A percentile compares a stretch with the other conserved stretches of the same genome.
Evolutionary conservation across 2,797 vertebrate genomes (phyloP).

Genomic region (Enteromius afrohamiltoni): DNA sequence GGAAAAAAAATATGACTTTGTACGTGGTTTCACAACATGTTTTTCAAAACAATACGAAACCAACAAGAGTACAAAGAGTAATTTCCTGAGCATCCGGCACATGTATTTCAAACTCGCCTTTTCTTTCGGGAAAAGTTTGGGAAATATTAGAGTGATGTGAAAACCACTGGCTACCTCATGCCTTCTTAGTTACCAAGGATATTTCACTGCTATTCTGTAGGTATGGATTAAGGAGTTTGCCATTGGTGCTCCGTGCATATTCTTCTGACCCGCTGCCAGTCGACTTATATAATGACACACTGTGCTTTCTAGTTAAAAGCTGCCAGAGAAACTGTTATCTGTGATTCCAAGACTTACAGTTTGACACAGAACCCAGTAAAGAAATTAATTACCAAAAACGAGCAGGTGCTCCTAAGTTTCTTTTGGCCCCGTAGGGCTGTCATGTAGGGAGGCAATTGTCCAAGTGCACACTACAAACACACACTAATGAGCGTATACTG

Average conservation of each 20-base stretch:
- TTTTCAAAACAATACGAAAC: not conserved
- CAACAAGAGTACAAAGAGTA: not conserved
- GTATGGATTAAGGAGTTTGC: slow-evolving; percentile 19
- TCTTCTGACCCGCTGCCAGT: slow-evolving; percentile 14
- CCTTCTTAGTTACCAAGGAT: not conserved
- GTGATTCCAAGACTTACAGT: slow-evolving; percentile 19
- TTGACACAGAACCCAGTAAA: slow-evolving; percentile 24
- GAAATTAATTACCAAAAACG: slow-evolving; percentile 14
- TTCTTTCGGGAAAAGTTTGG: not conserved
- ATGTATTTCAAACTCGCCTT: not conserved
- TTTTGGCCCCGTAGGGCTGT: slow-evolving; percentile 7
- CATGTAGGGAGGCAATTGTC: slow-evolving; percentile 19
- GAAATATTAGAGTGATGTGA: slow-evolving; percentile 10
- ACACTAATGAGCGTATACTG: not conserved
- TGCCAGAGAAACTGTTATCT: slow-evolving; percentile 20
- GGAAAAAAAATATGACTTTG: not conserved
- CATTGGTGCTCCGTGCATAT: not conserved
- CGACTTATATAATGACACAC: not conserved
- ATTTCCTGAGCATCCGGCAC: not conserved
- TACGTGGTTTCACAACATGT: not conserved
- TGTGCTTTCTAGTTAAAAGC: slow-evolving; percentile 16
- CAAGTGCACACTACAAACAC: slow-evolving; percentile 14
- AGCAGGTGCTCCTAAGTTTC: slow-evolving; percentile 21
- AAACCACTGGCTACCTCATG: not conserved
- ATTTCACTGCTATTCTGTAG: not conserved